These are phyloP conservation scores for Pentalonia nigronervosa DNA, from an alignment of 1,140 invertebrate species.

Conservation along the genomic window DNA sequence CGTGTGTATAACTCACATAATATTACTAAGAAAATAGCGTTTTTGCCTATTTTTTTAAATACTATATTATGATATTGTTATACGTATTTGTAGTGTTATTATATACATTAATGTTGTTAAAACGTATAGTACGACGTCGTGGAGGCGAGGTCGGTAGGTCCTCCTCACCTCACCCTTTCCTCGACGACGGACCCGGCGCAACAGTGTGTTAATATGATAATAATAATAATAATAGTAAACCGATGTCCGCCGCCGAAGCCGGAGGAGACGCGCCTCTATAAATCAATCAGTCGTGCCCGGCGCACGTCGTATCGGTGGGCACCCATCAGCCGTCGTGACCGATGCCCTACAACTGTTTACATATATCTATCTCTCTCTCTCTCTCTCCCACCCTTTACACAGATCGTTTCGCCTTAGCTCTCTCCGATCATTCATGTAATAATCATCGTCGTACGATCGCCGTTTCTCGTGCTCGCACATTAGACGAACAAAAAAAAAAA, in stretches of 20 bases:
- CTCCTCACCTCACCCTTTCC: background rate
- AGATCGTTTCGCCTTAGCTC: background rate
- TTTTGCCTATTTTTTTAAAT: background rate
- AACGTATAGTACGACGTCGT: background rate
- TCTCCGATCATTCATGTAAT: constrained; percentile 27
- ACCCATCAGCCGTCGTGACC: constrained; percentile 53
- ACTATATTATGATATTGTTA: background rate
- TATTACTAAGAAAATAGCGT: background rate
- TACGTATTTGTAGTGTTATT: background rate
- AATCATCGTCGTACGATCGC: constrained; percentile 43
- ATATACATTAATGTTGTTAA: background rate
- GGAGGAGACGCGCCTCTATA: constrained; percentile 48
- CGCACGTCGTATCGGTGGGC: constrained; percentile 40
- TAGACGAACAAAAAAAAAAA: background rate
- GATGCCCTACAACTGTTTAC: constrained; percentile 52
- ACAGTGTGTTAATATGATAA: constrained; percentile 49
- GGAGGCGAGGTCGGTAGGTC: background rate
- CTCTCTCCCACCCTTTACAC: background rate
- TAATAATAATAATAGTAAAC: constrained; percentile 48
- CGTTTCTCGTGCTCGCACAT: constrained; percentile 25
- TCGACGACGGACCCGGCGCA: background rate
- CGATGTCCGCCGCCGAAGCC: background rate
- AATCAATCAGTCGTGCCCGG: constrained; percentile 56
- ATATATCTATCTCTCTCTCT: background rate
- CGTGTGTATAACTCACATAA: background rate